phyloP scores from a whole-genome alignment of 2,113 vertebrate genomes.

The Macquaria australasica region DNA sequence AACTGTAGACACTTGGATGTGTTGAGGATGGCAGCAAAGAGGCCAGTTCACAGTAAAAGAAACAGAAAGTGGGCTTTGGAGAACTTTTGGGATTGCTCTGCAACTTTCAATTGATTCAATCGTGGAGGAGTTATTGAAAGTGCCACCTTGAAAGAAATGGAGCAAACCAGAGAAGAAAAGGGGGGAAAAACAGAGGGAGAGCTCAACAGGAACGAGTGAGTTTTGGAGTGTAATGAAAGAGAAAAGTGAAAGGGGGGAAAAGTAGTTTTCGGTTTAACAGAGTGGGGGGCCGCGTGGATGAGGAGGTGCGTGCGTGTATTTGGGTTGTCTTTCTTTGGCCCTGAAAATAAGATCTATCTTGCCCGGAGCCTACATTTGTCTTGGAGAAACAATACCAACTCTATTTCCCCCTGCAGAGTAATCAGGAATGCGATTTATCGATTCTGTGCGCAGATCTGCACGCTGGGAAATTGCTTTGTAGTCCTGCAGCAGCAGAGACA shows the following conservation, averaged over 20 bases:
- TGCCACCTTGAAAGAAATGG: constrained; percentile 57
- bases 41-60: neutral
- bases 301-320: constrained; percentile 8
- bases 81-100: constrained; percentile 54
- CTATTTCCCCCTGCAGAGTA: constrained; percentile 82
- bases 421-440: constrained; percentile 82
- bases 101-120: constrained; percentile 69
- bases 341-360: constrained; percentile 78
- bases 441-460: constrained; percentile 73
- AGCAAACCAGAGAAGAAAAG: constrained; percentile 31
- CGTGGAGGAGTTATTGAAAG: constrained; percentile 63
- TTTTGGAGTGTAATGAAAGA: constrained; percentile 70
- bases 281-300: constrained; percentile 7
- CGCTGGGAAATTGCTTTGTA: constrained; percentile 81
- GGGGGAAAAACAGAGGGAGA: neutral
- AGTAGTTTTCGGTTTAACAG: constrained; percentile 63
- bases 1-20: neutral
- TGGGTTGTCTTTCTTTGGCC: constrained; percentile 59
- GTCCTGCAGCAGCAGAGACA: constrained; percentile 64
- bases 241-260: constrained; percentile 64
- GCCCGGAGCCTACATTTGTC: constrained; percentile 79
- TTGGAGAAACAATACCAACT: constrained; percentile 84
- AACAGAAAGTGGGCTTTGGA: constrained; percentile 9
- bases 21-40: neutral
- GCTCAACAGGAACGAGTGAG: constrained; percentile 33